phyloP scores from a whole-genome alignment of 2,113 vertebrate genomes.

The Numenius arquata region DNA sequence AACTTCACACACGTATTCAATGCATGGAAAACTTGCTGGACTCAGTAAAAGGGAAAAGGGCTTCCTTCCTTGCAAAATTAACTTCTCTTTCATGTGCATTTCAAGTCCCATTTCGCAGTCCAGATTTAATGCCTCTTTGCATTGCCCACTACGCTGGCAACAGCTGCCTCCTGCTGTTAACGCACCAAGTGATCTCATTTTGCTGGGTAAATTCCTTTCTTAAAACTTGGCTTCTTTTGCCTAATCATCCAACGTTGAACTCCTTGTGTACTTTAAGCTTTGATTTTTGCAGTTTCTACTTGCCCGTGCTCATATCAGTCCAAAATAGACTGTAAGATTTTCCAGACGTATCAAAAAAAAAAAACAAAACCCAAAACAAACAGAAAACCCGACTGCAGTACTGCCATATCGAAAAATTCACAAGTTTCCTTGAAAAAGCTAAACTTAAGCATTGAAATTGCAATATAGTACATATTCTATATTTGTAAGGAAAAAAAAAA shows the following conservation, averaged over 20 bases:
- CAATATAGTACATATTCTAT: not conserved
- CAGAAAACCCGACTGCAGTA: not conserved
- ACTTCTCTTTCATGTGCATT: not conserved
- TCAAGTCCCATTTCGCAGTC: not conserved
- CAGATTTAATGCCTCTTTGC: not conserved
- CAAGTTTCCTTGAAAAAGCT: not conserved
- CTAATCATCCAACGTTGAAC: not conserved
- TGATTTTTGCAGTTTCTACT: not conserved
- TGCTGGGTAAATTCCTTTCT: not conserved
- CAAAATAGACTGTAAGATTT: not conserved
- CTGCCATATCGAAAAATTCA: rapidly evolving
- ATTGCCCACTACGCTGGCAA: not conserved
- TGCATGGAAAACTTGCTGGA: not conserved
- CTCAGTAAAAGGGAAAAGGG: not conserved
- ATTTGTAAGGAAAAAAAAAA: not conserved
- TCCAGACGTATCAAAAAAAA: not conserved
- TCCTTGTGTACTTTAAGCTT: not conserved
- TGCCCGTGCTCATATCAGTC: not conserved
- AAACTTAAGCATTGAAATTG: not conserved
- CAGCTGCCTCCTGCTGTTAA: not conserved
- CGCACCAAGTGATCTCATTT: not conserved
- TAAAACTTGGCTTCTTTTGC: not conserved
- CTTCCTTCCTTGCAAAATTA: not conserved
- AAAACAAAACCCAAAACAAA: not conserved
- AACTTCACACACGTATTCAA: not conserved